A percentile compares a stretch with the other conserved stretches of the same genome.
phyloP scores from a whole-genome alignment of 1,140 invertebrate genomes.

The Sitophilus oryzae region DNA sequence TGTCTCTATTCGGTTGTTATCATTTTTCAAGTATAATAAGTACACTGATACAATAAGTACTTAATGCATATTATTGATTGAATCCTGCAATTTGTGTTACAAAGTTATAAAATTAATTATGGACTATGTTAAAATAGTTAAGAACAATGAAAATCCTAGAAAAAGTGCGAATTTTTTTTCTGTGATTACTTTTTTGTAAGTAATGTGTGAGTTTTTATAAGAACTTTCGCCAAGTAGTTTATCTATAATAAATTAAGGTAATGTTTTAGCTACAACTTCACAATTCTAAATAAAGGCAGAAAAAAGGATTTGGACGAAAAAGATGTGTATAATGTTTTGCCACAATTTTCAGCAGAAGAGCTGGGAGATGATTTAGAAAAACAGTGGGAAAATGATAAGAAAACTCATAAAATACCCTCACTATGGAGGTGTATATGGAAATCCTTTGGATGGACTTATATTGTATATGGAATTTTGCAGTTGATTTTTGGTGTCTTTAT shows the following conservation, averaged over 20 bases:
- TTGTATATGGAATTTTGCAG: slow-evolving; percentile 11
- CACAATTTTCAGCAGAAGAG: background rate
- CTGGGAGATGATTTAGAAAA: slow-evolving; percentile 18
- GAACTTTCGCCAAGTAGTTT: background rate
- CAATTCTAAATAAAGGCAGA: slow-evolving; percentile 9
- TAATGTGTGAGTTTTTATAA: background rate
- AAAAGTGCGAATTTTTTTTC: background rate
- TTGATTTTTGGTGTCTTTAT: slow-evolving; percentile 10
- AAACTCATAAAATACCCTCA: slow-evolving; percentile 5
- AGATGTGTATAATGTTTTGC: slow-evolving; percentile 23
- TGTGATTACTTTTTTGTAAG: background rate
- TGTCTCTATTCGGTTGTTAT: no score
- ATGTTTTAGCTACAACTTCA: slow-evolving; percentile 12
- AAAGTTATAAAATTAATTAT: slow-evolving; percentile 3
- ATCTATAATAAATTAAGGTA: no score
- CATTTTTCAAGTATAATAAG: no score
- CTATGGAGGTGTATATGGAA: background rate
- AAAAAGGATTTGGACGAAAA: slow-evolving; percentile 17
- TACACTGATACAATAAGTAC: no score
- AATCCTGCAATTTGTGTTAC: no score
- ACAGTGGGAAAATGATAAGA: slow-evolving; percentile 14
- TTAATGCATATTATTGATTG: no score
- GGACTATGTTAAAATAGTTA: background rate
- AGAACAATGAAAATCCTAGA: background rate
- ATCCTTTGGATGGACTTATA: slow-evolving; percentile 12